phyloP scores from a whole-genome alignment of 2,113 vertebrate species.

The Penelope pileata region DNA sequence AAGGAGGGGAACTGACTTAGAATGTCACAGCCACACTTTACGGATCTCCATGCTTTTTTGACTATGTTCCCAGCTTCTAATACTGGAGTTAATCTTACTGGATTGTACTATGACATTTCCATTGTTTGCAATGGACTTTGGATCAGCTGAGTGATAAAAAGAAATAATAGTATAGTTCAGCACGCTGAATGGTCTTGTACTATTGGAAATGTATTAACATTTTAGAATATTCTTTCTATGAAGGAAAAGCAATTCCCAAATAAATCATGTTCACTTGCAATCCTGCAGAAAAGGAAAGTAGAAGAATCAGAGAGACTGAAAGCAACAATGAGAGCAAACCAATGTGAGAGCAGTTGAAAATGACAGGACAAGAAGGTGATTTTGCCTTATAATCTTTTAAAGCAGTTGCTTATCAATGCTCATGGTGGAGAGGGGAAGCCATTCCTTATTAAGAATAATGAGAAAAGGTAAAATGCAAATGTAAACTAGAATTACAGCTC shows the following conservation, averaged over 20 bases:
- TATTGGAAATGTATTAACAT: neutral
- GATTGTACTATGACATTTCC: neutral
- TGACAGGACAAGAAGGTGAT: neutral
- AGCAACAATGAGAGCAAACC: neutral
- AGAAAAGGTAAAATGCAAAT: neutral
- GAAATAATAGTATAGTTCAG: neutral
- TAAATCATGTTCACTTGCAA: neutral
- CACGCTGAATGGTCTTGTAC: neutral
- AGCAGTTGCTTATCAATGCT: neutral
- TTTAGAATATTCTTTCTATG: neutral
- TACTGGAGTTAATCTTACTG: neutral
- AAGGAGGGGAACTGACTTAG: neutral
- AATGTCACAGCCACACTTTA: neutral
- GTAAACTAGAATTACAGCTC: neutral
- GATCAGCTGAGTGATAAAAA: neutral
- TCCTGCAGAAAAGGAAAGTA: accelerated
- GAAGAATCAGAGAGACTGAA: neutral
- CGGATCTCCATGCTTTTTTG: neutral
- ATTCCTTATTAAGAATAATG: neutral
- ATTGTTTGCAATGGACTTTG: neutral
- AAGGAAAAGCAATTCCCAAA: neutral
- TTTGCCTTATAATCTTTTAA: neutral
- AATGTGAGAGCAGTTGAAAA: neutral
- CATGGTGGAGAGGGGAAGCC: accelerated
- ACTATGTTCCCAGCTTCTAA: neutral